Evolutionary conservation across 1,140 invertebrate genomes (phyloP), one percentile per base, ranked within the genome.

Genomic region (Schlechtendalia chinensis): DNA sequence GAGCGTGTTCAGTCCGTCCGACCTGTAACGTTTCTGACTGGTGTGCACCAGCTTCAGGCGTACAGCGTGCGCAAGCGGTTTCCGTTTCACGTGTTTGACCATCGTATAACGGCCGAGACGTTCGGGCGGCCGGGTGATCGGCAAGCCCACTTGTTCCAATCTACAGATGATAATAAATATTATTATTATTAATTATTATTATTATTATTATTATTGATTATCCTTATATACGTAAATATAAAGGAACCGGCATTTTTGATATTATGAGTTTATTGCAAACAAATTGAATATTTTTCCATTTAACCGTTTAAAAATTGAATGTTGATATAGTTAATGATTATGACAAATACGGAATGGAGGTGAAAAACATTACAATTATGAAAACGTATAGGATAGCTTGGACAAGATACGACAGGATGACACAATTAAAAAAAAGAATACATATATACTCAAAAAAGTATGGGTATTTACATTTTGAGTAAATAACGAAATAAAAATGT

Each of bases 1-100:
- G 5, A 87, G 84, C 54, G 87, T 87, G 82, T 88, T 89, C 45
- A 89, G 84, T 3, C 89, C 89, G 82, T 89, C 89, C 74, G 87
- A 84, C 50, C 85, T 84, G 82, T 86, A 88, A 10, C 89, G 83
- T 54, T 86, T 85, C 54, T 85, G 84, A 4, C 86, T 87, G 12
- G 88, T 88, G 69, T 86, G 83, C 71, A 89, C 83, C 39, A 89
- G 84, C 82, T 85, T 88, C 83, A 69, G 81, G 14, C 83, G 82
- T 14, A 85, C 86, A 83, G 86, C 85, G 82, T 86, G 86, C 11
- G 86, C 84, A 27, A 87, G 85, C 10, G 86, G 86, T 74, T 84
- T 84, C 72, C 88, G 82, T 69, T 87, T 86, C 22, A 85, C 83
- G 83, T 89, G 88, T 81, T 86, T 87, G 4, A 89, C 84, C 88